These are phyloP conservation scores for Strigamia maritima DNA, from an alignment of 2,888 invertebrate species.

Conservation along the genomic window DNA sequence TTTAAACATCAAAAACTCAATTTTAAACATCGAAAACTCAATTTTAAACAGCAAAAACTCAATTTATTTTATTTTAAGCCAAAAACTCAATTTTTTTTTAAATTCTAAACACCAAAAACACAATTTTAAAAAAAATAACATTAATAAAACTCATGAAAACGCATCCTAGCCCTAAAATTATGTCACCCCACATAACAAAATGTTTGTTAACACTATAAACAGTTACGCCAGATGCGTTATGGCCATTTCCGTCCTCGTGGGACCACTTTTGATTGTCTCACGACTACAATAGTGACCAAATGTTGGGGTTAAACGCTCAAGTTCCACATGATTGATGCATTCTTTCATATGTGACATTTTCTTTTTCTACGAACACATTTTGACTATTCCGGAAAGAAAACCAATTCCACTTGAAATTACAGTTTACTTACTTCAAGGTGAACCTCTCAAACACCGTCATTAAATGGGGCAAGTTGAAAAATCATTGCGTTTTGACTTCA, in stretches of 20 bases:
- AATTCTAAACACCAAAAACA: too few relatives aligned
- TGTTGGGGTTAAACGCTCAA: background rate
- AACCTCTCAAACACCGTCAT: conserved; percentile 21
- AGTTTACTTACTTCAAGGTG: conserved; percentile 27
- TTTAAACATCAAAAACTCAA: too few relatives aligned
- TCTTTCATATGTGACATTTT: background rate
- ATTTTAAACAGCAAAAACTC: too few relatives aligned
- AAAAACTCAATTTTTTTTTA: too few relatives aligned
- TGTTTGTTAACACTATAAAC: too few relatives aligned
- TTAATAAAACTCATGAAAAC: too few relatives aligned
- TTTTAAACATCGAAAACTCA: too few relatives aligned
- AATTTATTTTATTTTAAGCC: too few relatives aligned
- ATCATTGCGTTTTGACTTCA: background rate
- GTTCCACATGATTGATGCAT: background rate
- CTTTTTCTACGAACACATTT: background rate
- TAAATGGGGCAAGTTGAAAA: conserved; percentile 17
- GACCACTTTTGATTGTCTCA: background rate
- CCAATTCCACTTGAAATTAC: conserved; percentile 9
- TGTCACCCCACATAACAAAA: too few relatives aligned
- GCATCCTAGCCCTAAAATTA: too few relatives aligned
- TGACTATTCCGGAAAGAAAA: conserved; percentile 11
- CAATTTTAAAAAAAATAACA: too few relatives aligned
- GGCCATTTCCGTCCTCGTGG: conserved; percentile 21
- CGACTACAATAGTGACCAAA: conserved; percentile 5
- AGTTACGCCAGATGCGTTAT: background rate